These are phyloP conservation scores for Corydoras maculifer DNA, from an alignment of 2,113 vertebrate species.

Conservation along the genomic window DNA sequence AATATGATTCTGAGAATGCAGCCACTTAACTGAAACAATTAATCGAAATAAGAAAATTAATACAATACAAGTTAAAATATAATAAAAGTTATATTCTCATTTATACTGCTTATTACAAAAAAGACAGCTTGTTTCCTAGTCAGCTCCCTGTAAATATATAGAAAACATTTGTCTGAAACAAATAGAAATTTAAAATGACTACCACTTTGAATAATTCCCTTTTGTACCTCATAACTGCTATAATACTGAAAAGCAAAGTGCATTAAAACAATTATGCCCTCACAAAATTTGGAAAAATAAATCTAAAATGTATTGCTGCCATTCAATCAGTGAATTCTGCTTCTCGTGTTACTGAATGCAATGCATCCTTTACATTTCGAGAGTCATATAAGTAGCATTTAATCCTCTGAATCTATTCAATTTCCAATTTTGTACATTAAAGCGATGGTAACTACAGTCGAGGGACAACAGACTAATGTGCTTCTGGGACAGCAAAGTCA, in stretches of 20 bases:
- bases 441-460: slow-evolving; percentile 59
- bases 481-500: slow-evolving; percentile 62
- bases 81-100: too few species aligned
- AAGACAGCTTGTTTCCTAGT: too few species aligned
- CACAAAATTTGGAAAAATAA: slow-evolving; percentile 56
- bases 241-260: slow-evolving; percentile 44
- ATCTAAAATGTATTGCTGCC: slow-evolving; percentile 54
- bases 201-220: background rate
- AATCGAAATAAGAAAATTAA: too few species aligned
- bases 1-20: background rate
- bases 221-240: background rate
- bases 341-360: slow-evolving; percentile 62
- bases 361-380: slow-evolving; percentile 69
- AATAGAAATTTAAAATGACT: too few species aligned
- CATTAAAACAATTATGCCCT: slow-evolving; percentile 59
- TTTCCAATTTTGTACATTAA: slow-evolving; percentile 69
- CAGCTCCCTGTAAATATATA: too few species aligned
- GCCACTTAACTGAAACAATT: background rate
- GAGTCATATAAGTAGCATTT: slow-evolving; percentile 66
- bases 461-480: slow-evolving; percentile 64
- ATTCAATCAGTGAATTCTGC: slow-evolving; percentile 64
- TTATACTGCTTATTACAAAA: too few species aligned
- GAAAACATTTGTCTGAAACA: too few species aligned
- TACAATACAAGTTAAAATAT: too few species aligned
- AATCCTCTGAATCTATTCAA: slow-evolving; percentile 72